Evolutionary conservation across 2,113 vertebrate species (phyloP).

Genomic region (Thymallus thymallus): DNA sequence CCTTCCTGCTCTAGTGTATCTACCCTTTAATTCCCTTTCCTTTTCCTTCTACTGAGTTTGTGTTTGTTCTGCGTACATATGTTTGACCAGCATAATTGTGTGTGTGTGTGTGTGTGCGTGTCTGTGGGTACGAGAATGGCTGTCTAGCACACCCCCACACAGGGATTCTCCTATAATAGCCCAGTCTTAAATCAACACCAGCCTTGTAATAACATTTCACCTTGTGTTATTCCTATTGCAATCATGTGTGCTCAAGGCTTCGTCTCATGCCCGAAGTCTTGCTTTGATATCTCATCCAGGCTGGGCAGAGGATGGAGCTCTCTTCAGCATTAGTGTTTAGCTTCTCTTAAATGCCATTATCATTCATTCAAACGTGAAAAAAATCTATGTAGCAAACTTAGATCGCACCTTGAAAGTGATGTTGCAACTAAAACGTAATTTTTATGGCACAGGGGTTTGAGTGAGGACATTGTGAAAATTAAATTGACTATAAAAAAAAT

Average conservation of each 20-base stretch:
- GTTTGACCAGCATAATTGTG: conserved; percentile 5
- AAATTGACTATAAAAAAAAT: no score
- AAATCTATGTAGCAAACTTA: no score
- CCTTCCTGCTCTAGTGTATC: conserved; percentile 24
- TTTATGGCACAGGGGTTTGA: no score
- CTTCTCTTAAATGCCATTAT: no score
- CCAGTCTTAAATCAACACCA: conserved; percentile 42
- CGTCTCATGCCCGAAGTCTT: no score
- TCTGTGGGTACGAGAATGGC: background rate
- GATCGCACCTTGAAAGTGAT: no score
- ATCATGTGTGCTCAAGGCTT: conserved; percentile 35
- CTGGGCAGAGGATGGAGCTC: no score
- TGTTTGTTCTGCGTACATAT: conserved; percentile 6
- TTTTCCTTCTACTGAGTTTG: conserved; percentile 30
- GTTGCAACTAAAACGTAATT: no score
- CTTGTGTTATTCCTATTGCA: conserved; percentile 59
- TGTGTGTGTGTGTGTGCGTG: background rate
- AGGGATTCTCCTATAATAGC: conserved; percentile 51
- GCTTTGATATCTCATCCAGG: no score
- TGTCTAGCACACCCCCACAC: conserved; percentile 39
- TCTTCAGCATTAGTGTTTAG: no score
- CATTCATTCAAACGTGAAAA: no score
- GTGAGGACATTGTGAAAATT: no score
- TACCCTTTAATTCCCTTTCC: background rate
- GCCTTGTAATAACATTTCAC: conserved; percentile 62